A percentile compares a stretch with the other conserved stretches of the same genome.
These are phyloP conservation scores for Oostethus manadensis DNA, from an alignment of 2,113 vertebrate species.

Conservation along the genomic window DNA sequence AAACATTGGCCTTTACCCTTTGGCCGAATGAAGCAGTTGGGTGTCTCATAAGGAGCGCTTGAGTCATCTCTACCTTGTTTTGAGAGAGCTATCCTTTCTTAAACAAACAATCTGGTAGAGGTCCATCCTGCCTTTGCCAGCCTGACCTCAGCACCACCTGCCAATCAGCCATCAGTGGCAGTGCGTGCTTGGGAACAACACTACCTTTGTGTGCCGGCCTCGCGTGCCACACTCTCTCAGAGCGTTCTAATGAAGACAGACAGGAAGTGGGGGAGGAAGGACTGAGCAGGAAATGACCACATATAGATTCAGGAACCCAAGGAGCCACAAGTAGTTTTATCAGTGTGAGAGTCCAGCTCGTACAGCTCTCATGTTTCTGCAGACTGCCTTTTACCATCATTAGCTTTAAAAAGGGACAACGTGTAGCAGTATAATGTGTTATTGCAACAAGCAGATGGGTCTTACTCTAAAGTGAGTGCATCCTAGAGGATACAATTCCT, in stretches of 20 bases:
- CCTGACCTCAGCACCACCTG: conserved; percentile 71
- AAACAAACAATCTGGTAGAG: conserved; percentile 64
- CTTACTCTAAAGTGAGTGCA: conserved; percentile 37
- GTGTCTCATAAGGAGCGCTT: conserved; percentile 17
- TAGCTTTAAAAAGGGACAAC: too few relatives aligned
- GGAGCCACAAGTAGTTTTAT: conserved; percentile 67
- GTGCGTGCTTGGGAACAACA: conserved; percentile 67
- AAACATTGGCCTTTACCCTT: conserved; percentile 22
- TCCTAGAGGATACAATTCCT: conserved; percentile 69
- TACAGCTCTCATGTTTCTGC: neutral
- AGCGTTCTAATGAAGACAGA: conserved; percentile 77
- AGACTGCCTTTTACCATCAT: neutral
- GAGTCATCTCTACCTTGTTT: conserved; percentile 61
- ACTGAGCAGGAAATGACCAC: conserved; percentile 69
- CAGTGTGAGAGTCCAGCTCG: conserved; percentile 20
- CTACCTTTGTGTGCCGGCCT: conserved; percentile 74
- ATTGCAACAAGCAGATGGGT: neutral
- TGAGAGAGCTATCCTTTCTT: conserved; percentile 60
- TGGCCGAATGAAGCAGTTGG: conserved; percentile 25
- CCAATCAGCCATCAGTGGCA: conserved; percentile 68
- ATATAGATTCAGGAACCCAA: conserved; percentile 76
- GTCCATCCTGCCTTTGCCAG: conserved; percentile 46
- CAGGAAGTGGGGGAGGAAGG: conserved; percentile 80
- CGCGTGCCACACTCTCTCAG: conserved; percentile 70
- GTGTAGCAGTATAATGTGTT: too few relatives aligned